These are phyloP conservation scores for Calliopum simillimum DNA, from an alignment of 2,888 invertebrate genomes.

Conservation along the genomic window DNA sequence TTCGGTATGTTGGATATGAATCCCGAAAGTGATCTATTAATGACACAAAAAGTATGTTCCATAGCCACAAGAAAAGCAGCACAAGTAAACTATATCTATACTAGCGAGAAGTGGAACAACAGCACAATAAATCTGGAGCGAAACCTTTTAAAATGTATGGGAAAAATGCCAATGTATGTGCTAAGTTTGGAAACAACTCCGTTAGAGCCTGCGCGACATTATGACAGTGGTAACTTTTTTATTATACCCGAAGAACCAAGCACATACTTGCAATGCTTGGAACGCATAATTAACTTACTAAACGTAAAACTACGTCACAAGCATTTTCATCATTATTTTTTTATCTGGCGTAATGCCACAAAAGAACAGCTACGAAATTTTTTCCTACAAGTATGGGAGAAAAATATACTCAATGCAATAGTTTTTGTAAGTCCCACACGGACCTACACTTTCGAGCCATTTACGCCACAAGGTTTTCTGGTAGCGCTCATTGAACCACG, in stretches of 20 bases:
- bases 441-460: conserved; percentile 58
- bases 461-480: conserved; percentile 48
- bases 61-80: conserved; percentile 24
- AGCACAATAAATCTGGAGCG: conserved; percentile 15
- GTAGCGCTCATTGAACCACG: conserved; percentile 35
- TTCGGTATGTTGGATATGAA: too few species aligned
- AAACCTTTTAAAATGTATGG: conserved; percentile 37
- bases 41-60: conserved; percentile 39
- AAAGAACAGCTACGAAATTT: conserved; percentile 44
- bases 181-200: conserved; percentile 47
- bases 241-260: conserved; percentile 42
- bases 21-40: too few species aligned
- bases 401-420: conserved; percentile 53
- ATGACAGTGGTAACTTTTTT: conserved; percentile 53
- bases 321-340: conserved; percentile 56
- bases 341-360: conserved; percentile 53
- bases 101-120: background rate
- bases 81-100: conserved; percentile 39
- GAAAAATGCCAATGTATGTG: conserved; percentile 32
- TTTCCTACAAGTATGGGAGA: conserved; percentile 54
- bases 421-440: conserved; percentile 36
- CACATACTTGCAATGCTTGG: conserved; percentile 42
- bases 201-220: conserved; percentile 50
- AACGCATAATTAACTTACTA: conserved; percentile 48
- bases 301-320: conserved; percentile 54